These are phyloP conservation scores for Cottus gobio DNA, from an alignment of 2,113 vertebrate species.

Conservation along the genomic window DNA sequence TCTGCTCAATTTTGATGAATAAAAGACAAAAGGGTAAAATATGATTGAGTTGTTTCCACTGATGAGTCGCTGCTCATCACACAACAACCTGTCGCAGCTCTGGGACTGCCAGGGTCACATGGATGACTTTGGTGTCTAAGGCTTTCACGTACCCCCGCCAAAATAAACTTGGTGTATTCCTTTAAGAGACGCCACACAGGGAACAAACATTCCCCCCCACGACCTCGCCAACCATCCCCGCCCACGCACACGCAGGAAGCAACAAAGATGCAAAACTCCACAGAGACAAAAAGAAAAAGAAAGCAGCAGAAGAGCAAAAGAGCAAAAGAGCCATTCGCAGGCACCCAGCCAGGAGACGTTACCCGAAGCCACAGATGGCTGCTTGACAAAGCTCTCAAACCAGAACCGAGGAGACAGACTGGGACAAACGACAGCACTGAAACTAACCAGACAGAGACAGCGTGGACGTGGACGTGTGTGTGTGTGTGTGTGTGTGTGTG, in stretches of 20 bases:
- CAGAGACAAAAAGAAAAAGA: conserved; percentile 14
- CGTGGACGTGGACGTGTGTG: conserved; percentile 6
- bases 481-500: background rate
- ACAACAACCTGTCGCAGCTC: background rate
- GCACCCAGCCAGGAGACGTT: conserved; percentile 32
- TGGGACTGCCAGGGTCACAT: conserved; percentile 5
- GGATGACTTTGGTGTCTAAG: background rate
- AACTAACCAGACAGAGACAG: conserved; percentile 50
- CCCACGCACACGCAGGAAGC: conserved; percentile 34
- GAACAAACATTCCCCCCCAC: conserved; percentile 61
- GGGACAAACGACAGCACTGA: conserved; percentile 54
- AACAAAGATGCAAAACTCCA: conserved; percentile 50
- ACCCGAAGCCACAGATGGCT: conserved; percentile 57
- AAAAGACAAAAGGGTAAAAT: conserved; percentile 21
- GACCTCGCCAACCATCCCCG: conserved; percentile 2
- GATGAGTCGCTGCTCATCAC: conserved; percentile 10
- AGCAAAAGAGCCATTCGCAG: conserved; percentile 52
- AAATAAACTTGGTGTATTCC: conserved; percentile 52
- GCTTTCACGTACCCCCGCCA: background rate
- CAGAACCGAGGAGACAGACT: conserved; percentile 59
- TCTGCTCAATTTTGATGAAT: conserved; percentile 1
- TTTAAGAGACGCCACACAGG: conserved; percentile 50
- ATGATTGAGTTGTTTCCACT: conserved; percentile 56
- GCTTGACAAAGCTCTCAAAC: conserved; percentile 42
- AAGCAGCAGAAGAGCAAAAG: conserved; percentile 37